Evolutionary conservation across 2,113 vertebrate genomes (phyloP), one percentile per base, ranked within the genome.

Genomic region (Semicossyphus pulcher): DNA sequence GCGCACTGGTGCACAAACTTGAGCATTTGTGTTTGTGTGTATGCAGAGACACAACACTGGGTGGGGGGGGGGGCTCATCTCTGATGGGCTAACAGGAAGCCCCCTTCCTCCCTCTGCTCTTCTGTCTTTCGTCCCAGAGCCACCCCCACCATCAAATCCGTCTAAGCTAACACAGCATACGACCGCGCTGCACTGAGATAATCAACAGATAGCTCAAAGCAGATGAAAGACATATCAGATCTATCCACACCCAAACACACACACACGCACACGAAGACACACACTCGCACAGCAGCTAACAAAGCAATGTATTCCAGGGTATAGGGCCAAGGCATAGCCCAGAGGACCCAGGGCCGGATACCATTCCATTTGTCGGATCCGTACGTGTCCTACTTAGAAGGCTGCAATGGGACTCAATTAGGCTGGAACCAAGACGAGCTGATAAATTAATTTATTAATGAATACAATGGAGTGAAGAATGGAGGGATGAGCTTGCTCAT

Each of bases 401-500:
- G 85, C 84, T 90, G 91, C 89, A 81, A 88, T 83, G 93, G 91
- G 94, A 93, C 87, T 93, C 92, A 93, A 93, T 94, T 95, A 93
- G 86, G 84, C 89, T 91, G 86, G 91, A 92, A 93, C 88, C 88
- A 88, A 91, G 88, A 92, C 42, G 76, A 88, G 85, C 72, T 86
- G 89, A 92, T 92, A 83, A 90, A 92, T 94, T 91, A 87, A 93
- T 93, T 86, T 91, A 94, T 93, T 93, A 93, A 93, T 94, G 89
- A 93, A 90, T 80, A 91, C 86, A 91, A 92, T 90, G 76, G 69
- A 75, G 87, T 70, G 71, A 67, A 81, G 83, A 81, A 89, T 80
- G 87, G 78, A 81, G 80, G 84, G 86, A 89, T 76, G 88, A 90
- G 84, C 77, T 83, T 44, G 81, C 80, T 92, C 77, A 76, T 91